Conservation (phyloP, 2,797 vertebrate genomes). For the Eulemur rubriventer region DNA sequence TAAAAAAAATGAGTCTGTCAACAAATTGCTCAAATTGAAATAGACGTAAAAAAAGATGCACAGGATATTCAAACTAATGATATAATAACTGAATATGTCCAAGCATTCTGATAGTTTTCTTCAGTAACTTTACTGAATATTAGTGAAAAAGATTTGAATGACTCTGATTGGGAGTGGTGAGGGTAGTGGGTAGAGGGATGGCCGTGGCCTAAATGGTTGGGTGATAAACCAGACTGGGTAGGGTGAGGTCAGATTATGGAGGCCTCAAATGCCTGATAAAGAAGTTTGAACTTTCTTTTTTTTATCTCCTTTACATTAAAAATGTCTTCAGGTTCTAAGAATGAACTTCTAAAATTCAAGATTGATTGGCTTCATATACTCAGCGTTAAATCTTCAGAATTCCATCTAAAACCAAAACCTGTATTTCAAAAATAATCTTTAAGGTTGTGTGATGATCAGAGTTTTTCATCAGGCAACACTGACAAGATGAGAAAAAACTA, state of each 20-base stretch:
- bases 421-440: slow-evolving; percentile 42
- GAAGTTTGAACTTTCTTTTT: not conserved
- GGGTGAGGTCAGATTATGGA: not conserved
- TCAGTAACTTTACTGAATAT: not conserved
- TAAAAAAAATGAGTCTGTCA: slow-evolving; percentile 29
- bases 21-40: slow-evolving; percentile 5
- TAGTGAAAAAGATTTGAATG: slow-evolving; percentile 8
- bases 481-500: slow-evolving; percentile 53
- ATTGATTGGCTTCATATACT: slow-evolving; percentile 30
- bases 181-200: not conserved
- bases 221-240: not conserved
- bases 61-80: not conserved
- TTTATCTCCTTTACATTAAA: not conserved
- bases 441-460: slow-evolving; percentile 44
- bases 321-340: slow-evolving; percentile 18
- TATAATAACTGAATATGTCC: not conserved
- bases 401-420: slow-evolving; percentile 25
- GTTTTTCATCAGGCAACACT: slow-evolving; percentile 46
- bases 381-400: slow-evolving; percentile 35
- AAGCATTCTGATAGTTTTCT: slow-evolving; percentile 21
- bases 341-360: slow-evolving; percentile 28
- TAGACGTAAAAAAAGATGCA: not conserved
- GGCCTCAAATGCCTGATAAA: not conserved
- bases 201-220: not conserved
- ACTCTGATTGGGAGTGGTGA: not conserved